Conservation (phyloP, 1,140 invertebrate species). For the Oncopeltus fasciatus region DNA sequence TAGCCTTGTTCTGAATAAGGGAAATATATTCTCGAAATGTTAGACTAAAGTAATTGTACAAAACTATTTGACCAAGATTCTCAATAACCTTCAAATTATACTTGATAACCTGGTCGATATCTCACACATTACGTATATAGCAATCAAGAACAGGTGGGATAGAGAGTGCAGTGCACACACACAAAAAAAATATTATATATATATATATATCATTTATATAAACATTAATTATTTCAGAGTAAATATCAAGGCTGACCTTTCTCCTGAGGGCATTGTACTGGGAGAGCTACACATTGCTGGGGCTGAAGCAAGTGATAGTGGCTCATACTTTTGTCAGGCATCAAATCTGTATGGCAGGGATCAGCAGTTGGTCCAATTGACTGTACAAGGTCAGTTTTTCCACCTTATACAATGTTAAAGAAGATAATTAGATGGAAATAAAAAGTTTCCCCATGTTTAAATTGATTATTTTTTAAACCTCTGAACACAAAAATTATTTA, state of each 20-base stretch:
- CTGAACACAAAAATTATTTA: neutral
- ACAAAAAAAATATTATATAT: too few relatives aligned
- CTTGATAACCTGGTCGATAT: too few relatives aligned
- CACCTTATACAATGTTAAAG: neutral
- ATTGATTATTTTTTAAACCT: neutral
- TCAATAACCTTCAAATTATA: too few relatives aligned
- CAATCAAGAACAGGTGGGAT: too few relatives aligned
- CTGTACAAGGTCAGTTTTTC: conserved; percentile 62
- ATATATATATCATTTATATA: neutral
- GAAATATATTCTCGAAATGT: too few relatives aligned
- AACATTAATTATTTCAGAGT: conserved; percentile 33
- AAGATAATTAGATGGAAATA: neutral
- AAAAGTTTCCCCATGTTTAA: neutral
- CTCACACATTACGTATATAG: too few relatives aligned
- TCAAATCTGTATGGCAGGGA: conserved; percentile 69
- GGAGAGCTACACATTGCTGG: conserved; percentile 58
- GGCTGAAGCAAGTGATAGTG: conserved; percentile 56
- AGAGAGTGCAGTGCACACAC: too few relatives aligned
- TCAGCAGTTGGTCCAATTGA: conserved; percentile 61
- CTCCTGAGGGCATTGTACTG: conserved; percentile 47
- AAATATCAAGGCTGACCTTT: conserved; percentile 49
- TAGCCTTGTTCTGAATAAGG: too few relatives aligned
- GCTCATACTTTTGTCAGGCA: conserved; percentile 68
- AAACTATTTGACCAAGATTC: too few relatives aligned
- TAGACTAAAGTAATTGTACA: too few relatives aligned